These are phyloP conservation scores for Villa cingulata DNA, from an alignment of 2,888 invertebrate genomes.

Conservation along the genomic window DNA sequence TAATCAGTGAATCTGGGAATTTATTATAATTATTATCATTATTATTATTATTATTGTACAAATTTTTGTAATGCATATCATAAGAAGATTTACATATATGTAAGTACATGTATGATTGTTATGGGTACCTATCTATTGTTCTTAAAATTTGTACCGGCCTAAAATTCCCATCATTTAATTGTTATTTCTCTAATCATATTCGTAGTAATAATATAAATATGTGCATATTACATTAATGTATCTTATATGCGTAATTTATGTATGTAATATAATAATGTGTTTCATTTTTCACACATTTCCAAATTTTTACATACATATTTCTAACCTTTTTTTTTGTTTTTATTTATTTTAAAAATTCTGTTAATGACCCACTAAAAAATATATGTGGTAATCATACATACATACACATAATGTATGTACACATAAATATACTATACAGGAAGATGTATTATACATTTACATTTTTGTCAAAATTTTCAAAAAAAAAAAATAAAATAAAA, in stretches of 20 bases:
- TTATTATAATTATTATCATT: no score
- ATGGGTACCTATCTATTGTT: not conserved
- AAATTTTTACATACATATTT: conserved; percentile 8
- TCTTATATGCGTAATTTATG: no score
- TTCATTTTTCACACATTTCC: conserved; percentile 7
- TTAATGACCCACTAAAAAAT: conserved; percentile 15
- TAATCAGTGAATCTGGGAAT: no score
- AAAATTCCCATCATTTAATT: conserved; percentile 1
- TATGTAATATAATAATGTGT: conserved; percentile 1
- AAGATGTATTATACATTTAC: no score
- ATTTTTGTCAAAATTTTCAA: no score
- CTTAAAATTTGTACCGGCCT: not conserved
- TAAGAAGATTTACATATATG: no score
- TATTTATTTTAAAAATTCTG: not conserved
- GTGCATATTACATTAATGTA: no score
- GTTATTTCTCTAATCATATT: no score
- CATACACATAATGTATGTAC: conserved; percentile 3
- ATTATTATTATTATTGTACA: no score
- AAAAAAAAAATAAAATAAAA: not conserved
- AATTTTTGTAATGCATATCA: no score
- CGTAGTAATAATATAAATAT: no score
- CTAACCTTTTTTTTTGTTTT: conserved; percentile 7
- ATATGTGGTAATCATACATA: not conserved
- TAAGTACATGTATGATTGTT: no score
- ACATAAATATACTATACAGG: not conserved